Evolutionary conservation across 2,113 vertebrate genomes (phyloP), one percentile per base, ranked within the genome.

Genomic region (Pygathrix nemaeus): DNA sequence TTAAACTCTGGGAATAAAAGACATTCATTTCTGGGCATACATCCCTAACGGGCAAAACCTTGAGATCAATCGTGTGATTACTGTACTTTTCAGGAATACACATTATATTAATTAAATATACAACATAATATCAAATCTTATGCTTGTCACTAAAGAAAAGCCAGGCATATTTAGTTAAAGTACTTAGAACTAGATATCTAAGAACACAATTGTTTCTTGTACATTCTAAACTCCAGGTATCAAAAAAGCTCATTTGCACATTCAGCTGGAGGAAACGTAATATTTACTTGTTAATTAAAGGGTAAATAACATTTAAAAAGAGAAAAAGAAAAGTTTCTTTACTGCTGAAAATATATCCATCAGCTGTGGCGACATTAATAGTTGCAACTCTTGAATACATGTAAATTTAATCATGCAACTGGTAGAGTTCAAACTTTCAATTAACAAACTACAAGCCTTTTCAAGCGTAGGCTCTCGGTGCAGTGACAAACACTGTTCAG

Each of bases 361-460:
- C 64, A 86, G 38, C 72, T 93, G 43, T 52, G 72, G 64, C 2
- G 12, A 82, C 94, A 93, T 59, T 55, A n/a, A 14, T 11, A 35
- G 87, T 52, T 83, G 75, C 43, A 95, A 85, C 30, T 96, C 93
- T 84, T 0, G 75, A 97, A 95, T 38, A 79, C 45, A 80, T 21
- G 68, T 45, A 90, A 84, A 93, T 98, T 94, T 88, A 96, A 88
- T 89, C 96, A 97, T 0, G 50, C 90, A 96, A 95, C 75, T 88
- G 95, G 94, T 86, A 87, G 59, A 96, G 95, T 93, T 98, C 87
- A 98, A 98, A 98, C 84, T 98, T 98, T 97, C 93, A 96, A 98
- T 98, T 97, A 98, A 93, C 96, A 91, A 96, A 92, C 40, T 88
- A 35, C 52, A 79, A 38, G 98, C 59, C 88, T 93, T 86, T 93